Evolutionary conservation across 2,113 vertebrate species (phyloP).

Genomic region (Meles meles): DNA sequence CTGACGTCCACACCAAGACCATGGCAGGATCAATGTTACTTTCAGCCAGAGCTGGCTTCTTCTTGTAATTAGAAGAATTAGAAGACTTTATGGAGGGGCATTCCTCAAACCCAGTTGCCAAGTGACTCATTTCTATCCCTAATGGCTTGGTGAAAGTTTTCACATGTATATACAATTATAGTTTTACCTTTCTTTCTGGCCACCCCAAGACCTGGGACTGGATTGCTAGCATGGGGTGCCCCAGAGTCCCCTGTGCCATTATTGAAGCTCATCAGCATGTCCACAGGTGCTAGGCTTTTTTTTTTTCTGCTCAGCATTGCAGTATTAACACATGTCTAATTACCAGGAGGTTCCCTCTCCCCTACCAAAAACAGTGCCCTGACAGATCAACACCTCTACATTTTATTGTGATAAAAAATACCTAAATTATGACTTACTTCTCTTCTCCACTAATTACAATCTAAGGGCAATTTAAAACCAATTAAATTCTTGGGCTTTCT

Average conservation of each 20-base stretch:
- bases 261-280: background rate
- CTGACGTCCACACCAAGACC: too few relatives aligned
- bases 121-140: background rate
- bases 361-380: background rate
- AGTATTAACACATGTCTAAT: conserved; percentile 32
- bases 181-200: background rate
- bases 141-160: background rate
- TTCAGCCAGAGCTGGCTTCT: background rate
- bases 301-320: background rate
- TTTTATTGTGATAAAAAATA: conserved; percentile 71
- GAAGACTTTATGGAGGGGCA: background rate
- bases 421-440: conserved; percentile 70
- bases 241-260: background rate
- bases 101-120: background rate
- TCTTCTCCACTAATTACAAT: conserved; percentile 79
- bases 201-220: accelerated
- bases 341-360: background rate
- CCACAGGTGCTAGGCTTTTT: background rate
- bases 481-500: conserved; percentile 73
- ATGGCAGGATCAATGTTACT: background rate
- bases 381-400: conserved; percentile 34
- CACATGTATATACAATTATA: background rate
- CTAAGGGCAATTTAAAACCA: conserved; percentile 81
- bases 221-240: background rate
- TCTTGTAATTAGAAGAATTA: too few relatives aligned